Base-by-base conservation (phyloP, 2,113 vertebrate species). In the Ursus arctos region DNA sequence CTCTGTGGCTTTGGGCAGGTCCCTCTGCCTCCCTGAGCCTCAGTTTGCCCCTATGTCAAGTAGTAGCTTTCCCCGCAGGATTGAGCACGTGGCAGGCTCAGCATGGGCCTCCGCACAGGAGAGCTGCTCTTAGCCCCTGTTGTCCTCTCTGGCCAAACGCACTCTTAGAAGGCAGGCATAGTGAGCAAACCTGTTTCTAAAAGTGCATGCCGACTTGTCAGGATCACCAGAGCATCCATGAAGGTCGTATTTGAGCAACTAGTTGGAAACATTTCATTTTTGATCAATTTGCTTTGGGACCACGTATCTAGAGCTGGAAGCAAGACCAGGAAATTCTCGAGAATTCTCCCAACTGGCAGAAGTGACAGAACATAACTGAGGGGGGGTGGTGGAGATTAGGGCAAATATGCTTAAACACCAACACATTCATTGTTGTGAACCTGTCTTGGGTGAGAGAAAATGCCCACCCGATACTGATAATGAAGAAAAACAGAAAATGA, bases 91-190 rank as follows among this genome's bases (percentile, higher is more conserved):
- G 51, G 24, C 43, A 7, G 12, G 40, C 33, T 9, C 55, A 10
- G 19, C 57, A 18, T 49, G 47, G 14, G 1, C n/a, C 61, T 79
- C 3, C 10, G 0, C 4, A 5, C 6, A 5, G 49, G 53, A 59
- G 74, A 65, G 24, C 61, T 94, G 63, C n/a, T 15, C 0, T 40
- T 11, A 71, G 53, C 76, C 28, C 40, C 8, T 14, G 36, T 33
- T 18, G 36, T n/a, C 63, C 6, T 63, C 76, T 10, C 5, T 33
- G 43, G 22, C 57, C 10, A 10, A 18, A 65, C 0, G 0, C 2
- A 1, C 28, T 53, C 43, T 36, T 21, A 11, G 77, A 12, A 53
- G 47, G 63, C 12, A 10, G 18, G 0, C 0, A 0, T 15, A 2
- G 74, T 8, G 7, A 47, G 80, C 24, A 31, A 10, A 28, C 43